Conservation (phyloP, 1,140 invertebrate species). For the Colletes gigas region DNA sequence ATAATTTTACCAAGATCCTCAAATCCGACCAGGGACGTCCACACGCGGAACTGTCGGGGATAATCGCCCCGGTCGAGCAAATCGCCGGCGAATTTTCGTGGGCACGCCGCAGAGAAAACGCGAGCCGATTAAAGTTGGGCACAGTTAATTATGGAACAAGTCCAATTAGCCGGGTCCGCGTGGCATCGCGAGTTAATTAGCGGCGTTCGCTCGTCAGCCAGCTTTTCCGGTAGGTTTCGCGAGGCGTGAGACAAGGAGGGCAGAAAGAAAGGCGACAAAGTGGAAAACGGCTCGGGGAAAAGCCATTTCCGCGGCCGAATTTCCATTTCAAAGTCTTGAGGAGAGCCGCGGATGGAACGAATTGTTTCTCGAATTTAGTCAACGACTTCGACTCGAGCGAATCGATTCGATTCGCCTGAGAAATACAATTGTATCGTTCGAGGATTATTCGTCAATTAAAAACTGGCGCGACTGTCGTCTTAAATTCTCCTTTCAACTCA, state of each 20-base stretch:
- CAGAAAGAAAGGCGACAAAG: constrained; percentile 4
- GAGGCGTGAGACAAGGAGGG: background rate
- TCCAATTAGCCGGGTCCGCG: constrained; percentile 27
- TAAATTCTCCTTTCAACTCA: too few species aligned
- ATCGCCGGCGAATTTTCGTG: background rate
- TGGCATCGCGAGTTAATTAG: constrained; percentile 37
- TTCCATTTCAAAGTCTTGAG: background rate
- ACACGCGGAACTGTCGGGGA: background rate
- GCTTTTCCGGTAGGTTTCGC: background rate
- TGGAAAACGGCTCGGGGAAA: background rate
- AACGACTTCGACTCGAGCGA: too few species aligned
- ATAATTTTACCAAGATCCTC: too few species aligned
- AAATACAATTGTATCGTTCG: too few species aligned
- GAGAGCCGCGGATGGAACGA: background rate
- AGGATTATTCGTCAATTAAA: too few species aligned
- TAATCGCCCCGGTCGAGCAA: background rate
- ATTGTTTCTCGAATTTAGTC: background rate
- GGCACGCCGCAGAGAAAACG: background rate
- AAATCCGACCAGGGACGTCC: too few species aligned
- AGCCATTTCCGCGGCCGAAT: background rate
- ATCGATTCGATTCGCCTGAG: too few species aligned
- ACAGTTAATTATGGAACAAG: constrained; percentile 33
- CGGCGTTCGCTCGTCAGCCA: background rate
- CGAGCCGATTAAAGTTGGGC: constrained; percentile 32
- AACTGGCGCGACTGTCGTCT: too few species aligned